These are phyloP conservation scores for Promerops cafer DNA, from an alignment of 2,113 vertebrate genomes.

Conservation along the genomic window DNA sequence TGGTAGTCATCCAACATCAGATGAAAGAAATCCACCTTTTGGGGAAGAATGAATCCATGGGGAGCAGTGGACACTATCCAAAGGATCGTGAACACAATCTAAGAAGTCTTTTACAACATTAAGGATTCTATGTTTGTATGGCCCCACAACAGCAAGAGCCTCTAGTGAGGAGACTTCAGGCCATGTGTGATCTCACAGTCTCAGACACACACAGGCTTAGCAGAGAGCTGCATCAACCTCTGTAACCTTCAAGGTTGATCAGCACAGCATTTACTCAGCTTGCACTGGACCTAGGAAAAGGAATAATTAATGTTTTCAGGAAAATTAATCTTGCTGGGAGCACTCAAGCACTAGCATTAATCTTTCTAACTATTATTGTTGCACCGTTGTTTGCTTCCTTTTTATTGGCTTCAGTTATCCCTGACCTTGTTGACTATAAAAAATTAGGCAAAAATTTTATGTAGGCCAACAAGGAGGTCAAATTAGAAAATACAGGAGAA, in stretches of 20 bases:
- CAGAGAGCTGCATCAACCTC: neutral
- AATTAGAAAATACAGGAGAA: slow-evolving; percentile 19
- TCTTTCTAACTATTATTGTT: neutral
- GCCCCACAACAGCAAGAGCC: neutral
- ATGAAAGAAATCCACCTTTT: neutral
- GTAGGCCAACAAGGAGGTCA: slow-evolving; percentile 27
- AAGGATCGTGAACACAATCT: neutral
- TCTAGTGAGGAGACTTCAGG: neutral
- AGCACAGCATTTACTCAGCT: neutral
- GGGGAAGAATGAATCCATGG: neutral
- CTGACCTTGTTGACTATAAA: slow-evolving; percentile 1
- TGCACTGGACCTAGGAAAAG: neutral
- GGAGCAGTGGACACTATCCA: neutral
- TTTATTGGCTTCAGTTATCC: neutral
- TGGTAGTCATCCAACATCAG: neutral
- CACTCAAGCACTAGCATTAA: slow-evolving; percentile 1
- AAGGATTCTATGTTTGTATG: neutral
- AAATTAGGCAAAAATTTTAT: neutral
- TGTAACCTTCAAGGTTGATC: neutral
- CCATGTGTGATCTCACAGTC: neutral
- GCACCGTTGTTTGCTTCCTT: neutral
- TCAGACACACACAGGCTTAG: neutral
- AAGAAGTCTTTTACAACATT: neutral
- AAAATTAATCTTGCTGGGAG: neutral
- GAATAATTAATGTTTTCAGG: slow-evolving; percentile 25